Evolutionary conservation across 2,797 vertebrate genomes (phyloP).

Genomic region (Bovichtus variegatus): DNA sequence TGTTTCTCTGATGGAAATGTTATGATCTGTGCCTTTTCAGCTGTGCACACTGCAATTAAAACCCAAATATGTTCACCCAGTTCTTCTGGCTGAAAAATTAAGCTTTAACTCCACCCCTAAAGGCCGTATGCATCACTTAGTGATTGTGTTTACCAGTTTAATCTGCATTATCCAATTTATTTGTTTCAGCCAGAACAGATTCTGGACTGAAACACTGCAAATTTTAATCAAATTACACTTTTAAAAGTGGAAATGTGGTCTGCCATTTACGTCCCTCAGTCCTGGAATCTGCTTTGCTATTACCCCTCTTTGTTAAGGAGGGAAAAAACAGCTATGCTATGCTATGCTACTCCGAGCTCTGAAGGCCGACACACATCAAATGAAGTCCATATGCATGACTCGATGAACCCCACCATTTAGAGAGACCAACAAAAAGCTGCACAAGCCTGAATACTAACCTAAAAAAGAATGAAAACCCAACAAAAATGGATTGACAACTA

Average conservation of each 20-base stretch:
- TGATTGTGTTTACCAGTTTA: slow-evolving; percentile 81
- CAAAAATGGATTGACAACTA: slow-evolving; percentile 23
- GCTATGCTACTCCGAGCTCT: slow-evolving; percentile 35
- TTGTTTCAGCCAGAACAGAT: slow-evolving; percentile 77
- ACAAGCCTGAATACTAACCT: background rate
- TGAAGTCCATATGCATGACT: slow-evolving; percentile 37
- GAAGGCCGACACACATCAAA: slow-evolving; percentile 37
- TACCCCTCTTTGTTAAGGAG: slow-evolving; percentile 43
- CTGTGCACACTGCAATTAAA: slow-evolving; percentile 37
- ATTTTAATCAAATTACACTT: slow-evolving; percentile 84
- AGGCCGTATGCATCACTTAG: slow-evolving; percentile 76
- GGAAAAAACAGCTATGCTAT: slow-evolving; percentile 33
- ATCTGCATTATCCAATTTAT: slow-evolving; percentile 84
- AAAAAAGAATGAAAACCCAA: no score
- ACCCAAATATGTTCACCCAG: slow-evolving; percentile 40
- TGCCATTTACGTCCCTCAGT: slow-evolving; percentile 54
- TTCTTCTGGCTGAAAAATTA: slow-evolving; percentile 34
- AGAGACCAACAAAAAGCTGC: slow-evolving; percentile 15
- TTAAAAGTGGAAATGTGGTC: slow-evolving; percentile 67
- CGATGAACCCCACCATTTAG: slow-evolving; percentile 31
- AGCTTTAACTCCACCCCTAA: slow-evolving; percentile 37
- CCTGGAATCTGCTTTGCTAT: slow-evolving; percentile 68
- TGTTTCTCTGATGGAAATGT: slow-evolving; percentile 12
- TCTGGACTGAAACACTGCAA: slow-evolving; percentile 79
- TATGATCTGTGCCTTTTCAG: slow-evolving; percentile 11